These are phyloP conservation scores for Campoletis sonorensis DNA, from an alignment of 1,140 invertebrate genomes.

Conservation along the genomic window DNA sequence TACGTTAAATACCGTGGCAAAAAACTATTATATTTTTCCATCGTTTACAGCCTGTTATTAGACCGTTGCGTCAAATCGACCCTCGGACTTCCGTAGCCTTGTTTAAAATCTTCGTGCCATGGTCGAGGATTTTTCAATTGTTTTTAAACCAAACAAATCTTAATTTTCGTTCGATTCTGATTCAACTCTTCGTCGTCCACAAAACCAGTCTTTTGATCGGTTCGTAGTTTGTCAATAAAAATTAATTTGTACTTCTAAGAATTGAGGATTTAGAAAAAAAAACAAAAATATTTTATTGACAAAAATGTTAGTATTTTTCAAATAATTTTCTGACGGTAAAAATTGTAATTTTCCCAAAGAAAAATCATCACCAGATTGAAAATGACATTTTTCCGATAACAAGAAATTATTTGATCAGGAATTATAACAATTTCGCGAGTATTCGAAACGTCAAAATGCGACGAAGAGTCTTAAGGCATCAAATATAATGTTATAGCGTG, in stretches of 20 bases:
- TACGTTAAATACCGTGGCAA: not conserved
- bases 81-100: slow-evolving; percentile 20
- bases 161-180: too few species aligned
- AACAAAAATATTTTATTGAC: too few species aligned
- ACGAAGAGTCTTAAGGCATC: too few species aligned
- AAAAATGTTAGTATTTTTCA: too few species aligned
- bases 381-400: not conserved
- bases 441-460: too few species aligned
- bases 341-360: too few species aligned
- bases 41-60: not conserved
- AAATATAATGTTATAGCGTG: not conserved
- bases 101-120: slow-evolving; percentile 6
- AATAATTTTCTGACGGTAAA: too few species aligned
- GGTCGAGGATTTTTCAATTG: slow-evolving; percentile 27
- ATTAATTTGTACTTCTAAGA: too few species aligned
- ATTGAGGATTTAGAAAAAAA: too few species aligned
- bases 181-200: too few species aligned
- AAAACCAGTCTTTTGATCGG: too few species aligned
- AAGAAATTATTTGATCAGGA: not conserved
- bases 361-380: not conserved
- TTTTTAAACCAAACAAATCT: not conserved
- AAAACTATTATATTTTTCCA: slow-evolving; percentile 8
- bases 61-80: slow-evolving; percentile 1
- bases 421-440: not conserved
- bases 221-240: too few species aligned